A percentile compares a stretch with the other conserved stretches of the same genome.
phyloP scores from a whole-genome alignment of 2,888 invertebrate genomes.

The Plutella xylostella region DNA sequence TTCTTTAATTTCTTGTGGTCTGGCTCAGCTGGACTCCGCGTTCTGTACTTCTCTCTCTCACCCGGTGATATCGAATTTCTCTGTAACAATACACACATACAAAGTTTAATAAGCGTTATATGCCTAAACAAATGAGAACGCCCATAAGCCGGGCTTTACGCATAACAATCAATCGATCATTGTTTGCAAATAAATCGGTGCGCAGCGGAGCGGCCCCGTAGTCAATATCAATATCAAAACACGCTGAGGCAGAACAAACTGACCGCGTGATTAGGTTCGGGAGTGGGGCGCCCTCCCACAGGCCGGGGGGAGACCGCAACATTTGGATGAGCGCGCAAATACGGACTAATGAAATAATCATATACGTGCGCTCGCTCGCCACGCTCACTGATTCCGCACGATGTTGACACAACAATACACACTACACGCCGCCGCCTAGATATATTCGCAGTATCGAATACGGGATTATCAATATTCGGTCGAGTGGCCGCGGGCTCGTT shows the following conservation, averaged over 20 bases:
- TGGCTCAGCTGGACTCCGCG: conserved; percentile 80
- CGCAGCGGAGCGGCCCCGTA: conserved; percentile 57
- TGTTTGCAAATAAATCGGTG: conserved; percentile 67
- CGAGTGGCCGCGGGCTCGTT: conserved; percentile 35
- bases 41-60: conserved; percentile 85
- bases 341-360: conserved; percentile 69
- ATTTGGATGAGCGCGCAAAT: conserved; percentile 65
- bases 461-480: conserved; percentile 44
- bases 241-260: conserved; percentile 70
- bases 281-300: conserved; percentile 34
- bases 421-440: conserved; percentile 14
- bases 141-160: not conserved
- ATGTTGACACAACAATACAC: conserved; percentile 30
- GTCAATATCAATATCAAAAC: conserved; percentile 70
- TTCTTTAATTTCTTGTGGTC: conserved; percentile 81
- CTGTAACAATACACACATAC: conserved; percentile 62
- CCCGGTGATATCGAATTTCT: conserved; percentile 89
- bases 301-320: conserved; percentile 30
- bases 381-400: conserved; percentile 42
- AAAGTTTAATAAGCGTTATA: conserved; percentile 15
- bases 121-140: conserved; percentile 17
- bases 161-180: conserved; percentile 61
- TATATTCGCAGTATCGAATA: conserved; percentile 24
- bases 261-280: conserved; percentile 69
- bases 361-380: conserved; percentile 60